phyloP scores from a whole-genome alignment of 2,888 invertebrate species.

The Caenorhabditis auriculariae region DNA sequence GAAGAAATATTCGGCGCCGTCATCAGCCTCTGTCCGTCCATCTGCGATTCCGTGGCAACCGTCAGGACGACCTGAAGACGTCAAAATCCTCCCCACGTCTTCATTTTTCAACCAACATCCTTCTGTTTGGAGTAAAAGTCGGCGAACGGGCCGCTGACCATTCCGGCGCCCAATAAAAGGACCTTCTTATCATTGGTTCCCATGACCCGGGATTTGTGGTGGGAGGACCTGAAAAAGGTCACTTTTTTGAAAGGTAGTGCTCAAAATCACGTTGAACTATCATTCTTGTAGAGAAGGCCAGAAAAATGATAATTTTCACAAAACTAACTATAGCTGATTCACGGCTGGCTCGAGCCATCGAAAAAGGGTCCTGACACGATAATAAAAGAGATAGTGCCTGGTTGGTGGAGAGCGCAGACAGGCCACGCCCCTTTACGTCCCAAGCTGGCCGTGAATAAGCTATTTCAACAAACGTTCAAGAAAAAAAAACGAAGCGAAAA shows the following conservation, averaged over 20 bases:
- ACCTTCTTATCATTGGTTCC: slow-evolving; percentile 67
- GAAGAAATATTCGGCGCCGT: slow-evolving; percentile 75
- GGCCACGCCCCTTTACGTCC: too few species aligned
- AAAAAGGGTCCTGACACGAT: too few species aligned
- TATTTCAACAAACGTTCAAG: too few species aligned
- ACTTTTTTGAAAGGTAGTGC: too few species aligned
- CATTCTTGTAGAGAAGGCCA: too few species aligned
- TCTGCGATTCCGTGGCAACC: slow-evolving; percentile 78
- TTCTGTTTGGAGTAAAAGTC: slow-evolving; percentile 84
- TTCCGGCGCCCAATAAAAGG: slow-evolving; percentile 89
- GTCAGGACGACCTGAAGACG: slow-evolving; percentile 33
- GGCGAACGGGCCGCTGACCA: slow-evolving; percentile 88
- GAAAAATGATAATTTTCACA: too few species aligned
- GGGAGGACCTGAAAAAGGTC: slow-evolving; percentile 69
- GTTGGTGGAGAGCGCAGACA: too few species aligned
- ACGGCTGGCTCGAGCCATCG: too few species aligned
- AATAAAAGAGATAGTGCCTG: too few species aligned
- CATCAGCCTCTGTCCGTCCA: slow-evolving; percentile 84
- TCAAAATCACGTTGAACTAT: background rate
- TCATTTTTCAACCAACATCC: slow-evolving; percentile 70
- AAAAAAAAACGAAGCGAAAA: too few species aligned
- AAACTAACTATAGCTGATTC: too few species aligned
- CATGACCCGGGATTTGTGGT: slow-evolving; percentile 75
- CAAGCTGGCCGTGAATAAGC: too few species aligned
- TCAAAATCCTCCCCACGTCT: background rate